Evolutionary conservation across 1,140 invertebrate genomes (phyloP), one percentile per base, ranked within the genome.

Genomic region (Papilio glaucus): DNA sequence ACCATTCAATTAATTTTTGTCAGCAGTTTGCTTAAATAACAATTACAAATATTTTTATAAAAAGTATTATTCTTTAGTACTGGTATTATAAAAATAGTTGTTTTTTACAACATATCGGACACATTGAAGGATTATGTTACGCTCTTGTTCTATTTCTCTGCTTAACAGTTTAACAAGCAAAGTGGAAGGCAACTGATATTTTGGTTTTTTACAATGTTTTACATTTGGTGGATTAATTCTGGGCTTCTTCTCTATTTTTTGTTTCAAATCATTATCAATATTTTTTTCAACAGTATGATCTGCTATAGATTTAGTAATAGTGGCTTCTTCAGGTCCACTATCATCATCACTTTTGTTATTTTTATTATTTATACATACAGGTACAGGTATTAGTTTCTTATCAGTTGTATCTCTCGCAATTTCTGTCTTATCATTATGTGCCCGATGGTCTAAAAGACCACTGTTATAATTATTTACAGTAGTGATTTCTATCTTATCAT

Each of bases 41-140:
- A 6, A 15, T 24, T 24, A 57, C 18, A 57, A 57, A 53, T 67
- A 72, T 42, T 67, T 70, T 75, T 62, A 57, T 65, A 33, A 33
- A 10, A n/a, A 38, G n/a, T 45, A 7, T 21, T 33, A 41, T 45
- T 72, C 6, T 53, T 72, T 3, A 62, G 13, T 62, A 57, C 57
- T 49, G 33, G 49, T 37, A 72, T 75, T 78, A 41, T 87, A 77
- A 89, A 96, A 96, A 88, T 95, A 97, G 85, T 96, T 95, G 81
- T 95, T 96, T 76, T 95, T 94, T 38, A 95, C 94, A 68, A 97
- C 95, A 94, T 95, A 95, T 75, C 95, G 95, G 10, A 97, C 94
- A 91, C 96, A 97, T 80, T 97, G 96, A 69, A 96, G 93, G 62
- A 97, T 94, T 24, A 95, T 89, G 90, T 97, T 97, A 74, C 96